Conservation (phyloP, 2,888 invertebrate genomes). For the Hydrotaea cyrtoneurina region DNA sequence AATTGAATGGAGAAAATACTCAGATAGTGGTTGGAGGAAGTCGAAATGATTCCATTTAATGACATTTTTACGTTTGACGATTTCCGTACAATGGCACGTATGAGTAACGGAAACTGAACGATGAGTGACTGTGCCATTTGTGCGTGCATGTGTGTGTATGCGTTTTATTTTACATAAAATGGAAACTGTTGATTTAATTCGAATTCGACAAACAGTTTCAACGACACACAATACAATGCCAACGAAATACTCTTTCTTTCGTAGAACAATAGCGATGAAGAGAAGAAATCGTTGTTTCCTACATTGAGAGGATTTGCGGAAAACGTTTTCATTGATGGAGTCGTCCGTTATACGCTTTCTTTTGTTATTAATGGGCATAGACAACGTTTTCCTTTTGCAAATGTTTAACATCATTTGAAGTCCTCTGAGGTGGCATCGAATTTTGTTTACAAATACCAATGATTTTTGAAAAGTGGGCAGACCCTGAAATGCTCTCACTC, state of each 20-base stretch:
- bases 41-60: not conserved
- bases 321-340: too few relatives aligned
- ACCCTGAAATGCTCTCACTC: too few relatives aligned
- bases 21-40: too few relatives aligned
- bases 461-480: too few relatives aligned
- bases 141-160: too few relatives aligned
- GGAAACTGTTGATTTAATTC: not conserved
- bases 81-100: conserved; percentile 10
- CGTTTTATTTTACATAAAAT: not conserved
- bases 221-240: not conserved
- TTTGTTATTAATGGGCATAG: not conserved
- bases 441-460: too few relatives aligned
- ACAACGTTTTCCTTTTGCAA: too few relatives aligned
- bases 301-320: too few relatives aligned
- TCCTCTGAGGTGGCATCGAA: too few relatives aligned
- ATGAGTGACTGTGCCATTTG: too few relatives aligned
- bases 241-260: not conserved
- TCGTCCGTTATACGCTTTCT: not conserved
- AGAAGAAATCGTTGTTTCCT: not conserved
- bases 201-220: not conserved
- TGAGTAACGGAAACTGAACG: not conserved
- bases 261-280: not conserved
- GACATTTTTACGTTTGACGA: not conserved
- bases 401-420: too few relatives aligned
- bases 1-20: too few relatives aligned